A percentile compares a stretch with the other conserved stretches of the same genome.
Evolutionary conservation across 2,113 vertebrate genomes (phyloP).

Genomic region (Cathartes aura): DNA sequence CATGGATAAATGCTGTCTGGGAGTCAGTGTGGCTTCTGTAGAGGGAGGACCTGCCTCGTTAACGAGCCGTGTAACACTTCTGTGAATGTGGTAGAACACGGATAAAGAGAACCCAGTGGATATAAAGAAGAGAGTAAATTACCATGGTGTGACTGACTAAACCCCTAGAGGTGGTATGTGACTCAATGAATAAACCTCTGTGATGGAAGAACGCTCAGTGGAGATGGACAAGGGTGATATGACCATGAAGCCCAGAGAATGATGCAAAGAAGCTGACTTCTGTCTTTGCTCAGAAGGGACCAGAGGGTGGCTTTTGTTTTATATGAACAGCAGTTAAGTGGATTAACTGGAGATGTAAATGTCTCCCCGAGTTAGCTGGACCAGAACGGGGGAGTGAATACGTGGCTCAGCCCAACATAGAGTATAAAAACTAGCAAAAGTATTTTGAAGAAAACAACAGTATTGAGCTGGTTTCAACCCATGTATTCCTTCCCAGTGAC

Average conservation of each 20-base stretch:
- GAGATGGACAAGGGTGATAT: not conserved
- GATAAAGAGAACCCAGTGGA: not conserved
- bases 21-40: not conserved
- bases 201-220: not conserved
- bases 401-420: fast-evolving
- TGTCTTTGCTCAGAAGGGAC: not conserved
- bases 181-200: not conserved
- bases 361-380: not conserved
- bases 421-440: not conserved
- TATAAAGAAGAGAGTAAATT: not conserved
- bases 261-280: not conserved
- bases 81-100: not conserved
- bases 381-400: not conserved
- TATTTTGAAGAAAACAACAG: not conserved
- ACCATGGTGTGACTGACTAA: not conserved
- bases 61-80: not conserved
- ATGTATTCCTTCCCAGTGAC: fast-evolving
- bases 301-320: not conserved
- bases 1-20: not conserved
- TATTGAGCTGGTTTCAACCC: not conserved
- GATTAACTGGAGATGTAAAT: not conserved
- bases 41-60: not conserved
- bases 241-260: not conserved
- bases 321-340: not conserved
- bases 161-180: not conserved